Base-by-base conservation (phyloP, 92 coral and sea anemone species). In the Palythoa caribaeorum region DNA sequence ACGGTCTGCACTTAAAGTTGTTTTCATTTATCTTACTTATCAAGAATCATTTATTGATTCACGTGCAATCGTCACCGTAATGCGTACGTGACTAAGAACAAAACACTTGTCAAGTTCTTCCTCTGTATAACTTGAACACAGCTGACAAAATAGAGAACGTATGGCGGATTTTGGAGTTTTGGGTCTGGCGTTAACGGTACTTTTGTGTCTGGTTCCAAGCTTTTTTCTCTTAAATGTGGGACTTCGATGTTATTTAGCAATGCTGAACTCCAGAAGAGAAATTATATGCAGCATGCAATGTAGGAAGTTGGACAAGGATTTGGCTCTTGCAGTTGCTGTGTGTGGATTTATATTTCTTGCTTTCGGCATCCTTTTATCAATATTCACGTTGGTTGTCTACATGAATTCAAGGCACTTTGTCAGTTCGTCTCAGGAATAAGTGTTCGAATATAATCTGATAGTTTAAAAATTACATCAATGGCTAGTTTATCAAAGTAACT, bases 181-280 rank as follows among this genome's bases (percentile, higher is more conserved):
- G 86, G 86, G 86, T 0, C 66, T 81, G 10, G 86, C 75, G 17
- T 15, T 81, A 9, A 65, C 86, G 0, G 44, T 71, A 6, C 38
- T 81, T 14, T 14, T 81, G 60, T 51, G 66, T 65, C 38, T 81
- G 2, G 76, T 81, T 5, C 86, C 86, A 11, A 81, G 86, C 39
- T 81, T 81, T 81, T 48, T 81, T 81, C 76, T 81, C 4, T 39
- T 81, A 10, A 81, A 81, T 53, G 86, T 81, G 28, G 86, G 86
- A 12, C 66, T 81, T 19, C 76, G 76, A 20, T 81, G 86, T 57
- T 81, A 81, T 65, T 17, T 81, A 47, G 62, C 86, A 19, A 81
- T 66, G 86, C 2, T 48, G 59, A 81, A 68, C 20, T 81, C 86
- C 20, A 81, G 76, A 48, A 47, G 47, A 20, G 86, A 81, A 20